Percentiles rank a stretch among this genome's conserved stretches.
Evolutionary conservation across 2,113 vertebrate species (phyloP).

Genomic region (Setophaga kirtlandii): DNA sequence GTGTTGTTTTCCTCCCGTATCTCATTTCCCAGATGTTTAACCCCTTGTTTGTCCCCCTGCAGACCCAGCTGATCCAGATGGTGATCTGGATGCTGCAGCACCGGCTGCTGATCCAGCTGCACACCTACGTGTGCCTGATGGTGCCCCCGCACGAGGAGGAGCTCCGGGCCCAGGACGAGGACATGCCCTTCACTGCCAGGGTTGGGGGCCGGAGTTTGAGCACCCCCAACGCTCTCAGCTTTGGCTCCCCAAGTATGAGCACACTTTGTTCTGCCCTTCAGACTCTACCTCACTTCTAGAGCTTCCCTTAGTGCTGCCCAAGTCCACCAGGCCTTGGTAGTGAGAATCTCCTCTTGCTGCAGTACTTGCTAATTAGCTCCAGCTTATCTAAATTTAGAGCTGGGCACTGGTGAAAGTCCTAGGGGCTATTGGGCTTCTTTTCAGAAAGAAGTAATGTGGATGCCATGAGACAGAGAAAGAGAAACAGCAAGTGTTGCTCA

Average conservation of each 20-base stretch:
- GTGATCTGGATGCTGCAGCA: constrained; percentile 98
- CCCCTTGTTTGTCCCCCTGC: background rate
- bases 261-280: background rate
- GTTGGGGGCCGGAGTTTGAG: constrained; percentile 89
- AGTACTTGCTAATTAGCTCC: background rate
- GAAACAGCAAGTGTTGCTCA: no score
- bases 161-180: constrained; percentile 77
- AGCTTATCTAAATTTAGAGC: background rate
- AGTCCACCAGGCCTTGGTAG: background rate
- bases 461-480: no score
- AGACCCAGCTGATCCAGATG: constrained; percentile 98
- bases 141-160: constrained; percentile 89
- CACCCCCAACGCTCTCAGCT: constrained; percentile 94
- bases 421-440: background rate
- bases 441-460: background rate
- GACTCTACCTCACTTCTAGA: background rate
- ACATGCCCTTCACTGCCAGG: constrained; percentile 78
- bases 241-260: constrained; percentile 93
- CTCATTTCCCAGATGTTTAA: background rate
- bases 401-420: background rate
- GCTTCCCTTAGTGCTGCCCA: background rate
- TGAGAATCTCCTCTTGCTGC: background rate
- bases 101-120: constrained; percentile 91
- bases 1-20: background rate
- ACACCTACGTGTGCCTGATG: constrained; percentile 94